phyloP scores from a whole-genome alignment of 2,113 vertebrate genomes.

The Peromyscus leucopus region DNA sequence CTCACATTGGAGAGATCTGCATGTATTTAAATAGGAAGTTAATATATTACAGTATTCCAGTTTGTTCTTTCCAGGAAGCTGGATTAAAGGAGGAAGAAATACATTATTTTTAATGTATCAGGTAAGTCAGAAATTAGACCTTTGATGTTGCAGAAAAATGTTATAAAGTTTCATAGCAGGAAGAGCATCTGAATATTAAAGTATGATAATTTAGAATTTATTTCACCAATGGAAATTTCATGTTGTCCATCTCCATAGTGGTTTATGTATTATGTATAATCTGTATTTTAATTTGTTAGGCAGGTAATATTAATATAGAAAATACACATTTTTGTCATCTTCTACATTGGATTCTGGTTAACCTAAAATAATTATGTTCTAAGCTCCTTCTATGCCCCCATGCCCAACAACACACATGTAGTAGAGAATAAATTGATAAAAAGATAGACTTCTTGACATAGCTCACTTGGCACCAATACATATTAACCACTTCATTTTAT shows the following conservation, averaged over 20 bases:
- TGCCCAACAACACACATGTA: neutral
- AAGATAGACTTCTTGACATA: neutral
- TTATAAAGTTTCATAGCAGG: conserved; percentile 66
- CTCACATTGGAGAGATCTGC: conserved; percentile 58
- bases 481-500: neutral
- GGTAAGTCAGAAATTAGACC: conserved; percentile 74
- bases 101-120: conserved; percentile 74
- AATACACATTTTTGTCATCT: conserved; percentile 20
- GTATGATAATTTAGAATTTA: conserved; percentile 67
- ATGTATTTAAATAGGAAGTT: conserved; percentile 74
- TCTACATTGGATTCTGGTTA: neutral
- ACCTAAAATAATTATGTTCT: neutral
- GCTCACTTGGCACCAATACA: neutral
- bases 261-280: conserved; percentile 66
- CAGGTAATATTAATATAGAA: conserved; percentile 5
- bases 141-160: conserved; percentile 78
- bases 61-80: conserved; percentile 70
- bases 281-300: conserved; percentile 50
- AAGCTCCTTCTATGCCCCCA: neutral
- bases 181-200: conserved; percentile 67
- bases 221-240: conserved; percentile 52
- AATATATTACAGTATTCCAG: conserved; percentile 72
- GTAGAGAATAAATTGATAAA: neutral
- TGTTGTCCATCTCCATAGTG: neutral
- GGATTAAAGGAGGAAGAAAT: conserved; percentile 72